phyloP scores from a whole-genome alignment of 1,140 invertebrate genomes.

The Drosophila prosaltans region DNA sequence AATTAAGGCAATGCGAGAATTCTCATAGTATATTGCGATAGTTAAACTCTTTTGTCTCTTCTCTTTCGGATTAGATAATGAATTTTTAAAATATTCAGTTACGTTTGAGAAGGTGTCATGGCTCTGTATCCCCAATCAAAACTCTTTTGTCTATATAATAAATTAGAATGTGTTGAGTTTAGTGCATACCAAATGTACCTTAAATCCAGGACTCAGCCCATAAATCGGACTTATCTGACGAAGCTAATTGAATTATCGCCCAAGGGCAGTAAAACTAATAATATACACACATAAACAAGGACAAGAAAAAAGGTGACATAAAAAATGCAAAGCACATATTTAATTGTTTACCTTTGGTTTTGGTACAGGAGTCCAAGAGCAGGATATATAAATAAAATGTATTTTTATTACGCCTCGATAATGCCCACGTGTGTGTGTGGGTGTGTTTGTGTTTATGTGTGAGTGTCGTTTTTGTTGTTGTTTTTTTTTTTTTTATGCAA shows the following conservation, averaged over 20 bases:
- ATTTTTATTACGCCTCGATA: slow-evolving; percentile 51
- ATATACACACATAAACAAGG: slow-evolving; percentile 6
- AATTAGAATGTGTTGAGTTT: not conserved
- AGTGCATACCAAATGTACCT: slow-evolving; percentile 12
- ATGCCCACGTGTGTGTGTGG: slow-evolving; percentile 12
- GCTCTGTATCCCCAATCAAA: not conserved
- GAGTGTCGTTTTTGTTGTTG: slow-evolving; percentile 1
- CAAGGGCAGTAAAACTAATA: slow-evolving; percentile 37
- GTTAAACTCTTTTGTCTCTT: no score
- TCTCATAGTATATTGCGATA: no score
- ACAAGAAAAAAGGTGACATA: not conserved
- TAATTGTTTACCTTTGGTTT: slow-evolving; percentile 42
- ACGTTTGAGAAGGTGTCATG: no score
- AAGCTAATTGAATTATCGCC: slow-evolving; percentile 69
- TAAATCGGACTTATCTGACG: slow-evolving; percentile 55
- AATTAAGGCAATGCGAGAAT: no score
- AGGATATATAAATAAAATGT: slow-evolving; percentile 59
- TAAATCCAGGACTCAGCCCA: slow-evolving; percentile 27
- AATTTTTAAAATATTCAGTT: no score
- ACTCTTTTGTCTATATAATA: not conserved
- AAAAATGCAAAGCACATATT: slow-evolving; percentile 32
- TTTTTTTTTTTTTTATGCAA: slow-evolving; percentile 42
- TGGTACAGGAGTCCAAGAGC: slow-evolving; percentile 20
- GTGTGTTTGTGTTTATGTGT: slow-evolving; percentile 13
- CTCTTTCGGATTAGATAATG: no score